Percentiles rank a stretch among this genome's conserved stretches.
Conservation (phyloP, 2,113 vertebrate genomes). For the Riparia riparia region DNA sequence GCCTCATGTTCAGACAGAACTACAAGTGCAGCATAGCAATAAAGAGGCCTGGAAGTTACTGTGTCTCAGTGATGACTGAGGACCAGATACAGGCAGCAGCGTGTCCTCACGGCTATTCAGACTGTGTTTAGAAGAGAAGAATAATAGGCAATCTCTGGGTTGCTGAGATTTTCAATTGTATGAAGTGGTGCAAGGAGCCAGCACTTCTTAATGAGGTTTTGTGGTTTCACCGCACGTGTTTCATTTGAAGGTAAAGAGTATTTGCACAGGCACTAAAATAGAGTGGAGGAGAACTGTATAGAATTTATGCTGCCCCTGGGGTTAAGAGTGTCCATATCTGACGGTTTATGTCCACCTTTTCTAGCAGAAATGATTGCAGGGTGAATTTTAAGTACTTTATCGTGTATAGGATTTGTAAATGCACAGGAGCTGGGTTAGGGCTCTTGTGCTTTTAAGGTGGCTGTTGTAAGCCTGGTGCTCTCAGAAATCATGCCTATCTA, state of each 20-base stretch:
- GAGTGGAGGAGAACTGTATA: background rate
- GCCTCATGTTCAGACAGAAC: background rate
- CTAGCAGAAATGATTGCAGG: background rate
- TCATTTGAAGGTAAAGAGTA: conserved; percentile 7
- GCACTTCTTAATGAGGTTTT: background rate
- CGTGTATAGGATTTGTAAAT: background rate
- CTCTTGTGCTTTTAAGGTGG: background rate
- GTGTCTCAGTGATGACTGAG: background rate
- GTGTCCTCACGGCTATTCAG: background rate
- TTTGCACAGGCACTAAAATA: conserved; percentile 30
- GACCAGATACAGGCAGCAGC: accelerated
- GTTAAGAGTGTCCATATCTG: background rate
- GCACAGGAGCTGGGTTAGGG: background rate
- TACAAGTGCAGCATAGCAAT: background rate
- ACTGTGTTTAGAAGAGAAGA: background rate
- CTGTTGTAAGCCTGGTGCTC: background rate
- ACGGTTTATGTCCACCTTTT: background rate
- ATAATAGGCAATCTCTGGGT: background rate
- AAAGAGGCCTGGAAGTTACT: background rate
- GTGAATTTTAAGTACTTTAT: conserved; percentile 29
- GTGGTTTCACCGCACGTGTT: background rate
- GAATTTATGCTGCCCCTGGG: conserved; percentile 4
- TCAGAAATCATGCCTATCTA: background rate
- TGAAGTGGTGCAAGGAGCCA: conserved; percentile 3
- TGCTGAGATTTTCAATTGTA: background rate